phyloP scores from a whole-genome alignment of 2,888 invertebrate species.

The Bursaphelenchus okinawaensis region DNA sequence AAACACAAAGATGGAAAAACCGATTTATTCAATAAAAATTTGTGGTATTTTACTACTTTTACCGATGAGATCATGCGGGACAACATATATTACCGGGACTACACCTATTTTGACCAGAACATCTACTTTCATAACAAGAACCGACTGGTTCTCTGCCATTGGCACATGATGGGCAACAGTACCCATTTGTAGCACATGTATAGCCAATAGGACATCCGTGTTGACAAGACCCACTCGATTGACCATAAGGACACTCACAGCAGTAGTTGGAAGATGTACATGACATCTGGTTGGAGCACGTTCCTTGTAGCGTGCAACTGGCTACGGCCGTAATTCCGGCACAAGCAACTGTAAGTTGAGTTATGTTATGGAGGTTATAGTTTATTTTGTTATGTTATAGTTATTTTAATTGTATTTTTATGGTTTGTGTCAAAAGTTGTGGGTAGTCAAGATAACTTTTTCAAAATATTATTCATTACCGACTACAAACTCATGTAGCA shows the following conservation, averaged over 20 bases:
- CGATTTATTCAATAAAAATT: too few species aligned
- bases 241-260: conserved; percentile 45
- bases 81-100: conserved; percentile 48
- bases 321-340: conserved; percentile 42
- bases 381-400: too few species aligned
- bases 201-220: conserved; percentile 39
- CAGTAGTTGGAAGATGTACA: conserved; percentile 49
- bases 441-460: too few species aligned
- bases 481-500: too few species aligned
- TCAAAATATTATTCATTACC: too few species aligned
- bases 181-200: conserved; percentile 33
- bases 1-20: not conserved
- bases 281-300: conserved; percentile 28
- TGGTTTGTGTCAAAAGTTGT: too few species aligned
- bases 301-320: conserved; percentile 28
- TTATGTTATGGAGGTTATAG: too few species aligned
- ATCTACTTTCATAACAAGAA: conserved; percentile 42
- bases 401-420: too few species aligned
- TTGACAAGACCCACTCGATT: conserved; percentile 37
- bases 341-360: conserved; percentile 45
- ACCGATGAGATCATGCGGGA: conserved; percentile 4
- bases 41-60: too few species aligned
- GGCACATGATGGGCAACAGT: conserved; percentile 44
- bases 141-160: conserved; percentile 38
- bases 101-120: conserved; percentile 40